Base-by-base conservation (phyloP, 30 jellyfish, hydroid and myxozoan species). In the Turritopsis rubra region DNA sequence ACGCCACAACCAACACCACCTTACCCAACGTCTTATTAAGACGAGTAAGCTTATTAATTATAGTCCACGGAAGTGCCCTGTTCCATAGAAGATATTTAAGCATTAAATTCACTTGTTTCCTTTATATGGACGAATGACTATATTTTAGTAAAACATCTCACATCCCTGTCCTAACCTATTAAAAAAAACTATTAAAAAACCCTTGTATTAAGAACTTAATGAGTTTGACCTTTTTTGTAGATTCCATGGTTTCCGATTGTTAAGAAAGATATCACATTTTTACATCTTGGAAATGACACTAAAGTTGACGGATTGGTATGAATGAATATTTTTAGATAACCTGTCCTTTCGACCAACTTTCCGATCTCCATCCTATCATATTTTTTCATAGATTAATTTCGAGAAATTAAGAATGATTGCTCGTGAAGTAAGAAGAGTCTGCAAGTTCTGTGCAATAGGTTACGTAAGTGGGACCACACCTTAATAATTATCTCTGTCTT, bases 371-470 rank as follows among this genome's bases (percentile, higher is more conserved):
- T n/a, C n/a, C 30, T 80, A 7, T 19, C n/a, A 24, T 66, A 29
- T 29, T 79, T 83, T 13, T 30, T 73, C 71, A 1, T 65, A 92
- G 98, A 95, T 93, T 7, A 93, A 93, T 65, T 93, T 93, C 72
- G 99, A 93, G 79, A 93, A 93, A 70, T 86, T 93, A 60, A 89
- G 99, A 73, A 93, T 93, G 99, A 93, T 93, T 25, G 96, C 99
- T 0, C 92, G 85, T 82, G 99, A 93, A 93, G 96, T 93, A 31
- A 86, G 99, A 75, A 80, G 89, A 70, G 96, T 93, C 71, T 93
- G 99, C 85, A 93, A 93, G 79, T 93, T 89, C 89, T 93, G 96
- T 72, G 99, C 99, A 13, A 93, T 93, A 30, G 99, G 99, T 30
- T 93, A 93, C 84, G 99, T 93, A 74, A 93, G 99, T 88, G 9